Percentiles rank a stretch among this genome's conserved stretches.
Conservation (phyloP, 2,888 invertebrate genomes). For the Cantharis lateralis region DNA sequence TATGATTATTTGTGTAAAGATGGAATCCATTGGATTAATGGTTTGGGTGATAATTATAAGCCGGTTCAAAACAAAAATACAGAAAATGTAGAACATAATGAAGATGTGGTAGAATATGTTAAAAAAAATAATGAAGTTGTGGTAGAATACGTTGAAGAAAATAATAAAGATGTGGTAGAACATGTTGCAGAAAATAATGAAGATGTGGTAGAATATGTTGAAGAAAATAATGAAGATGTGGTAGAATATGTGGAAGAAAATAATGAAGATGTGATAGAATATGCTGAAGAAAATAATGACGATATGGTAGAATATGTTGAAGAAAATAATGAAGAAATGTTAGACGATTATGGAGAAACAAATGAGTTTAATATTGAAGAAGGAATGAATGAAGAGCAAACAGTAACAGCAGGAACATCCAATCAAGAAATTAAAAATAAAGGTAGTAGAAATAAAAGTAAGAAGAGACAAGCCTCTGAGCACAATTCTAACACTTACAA, state of each 20-base stretch:
- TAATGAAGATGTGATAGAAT: neutral
- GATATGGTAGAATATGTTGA: neutral
- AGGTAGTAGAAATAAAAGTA: neutral
- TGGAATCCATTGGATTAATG: neutral
- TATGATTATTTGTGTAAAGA: neutral
- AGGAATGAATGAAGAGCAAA: neutral
- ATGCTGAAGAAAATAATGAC: too few relatives aligned
- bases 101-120: neutral
- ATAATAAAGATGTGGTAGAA: neutral
- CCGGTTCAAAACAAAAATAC: neutral
- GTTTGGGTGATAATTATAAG: conserved; percentile 7
- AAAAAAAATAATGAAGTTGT: neutral
- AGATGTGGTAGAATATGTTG: neutral
- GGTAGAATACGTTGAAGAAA: neutral
- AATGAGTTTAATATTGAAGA: neutral
- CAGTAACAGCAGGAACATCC: neutral
- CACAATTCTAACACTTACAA: neutral
- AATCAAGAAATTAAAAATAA: neutral
- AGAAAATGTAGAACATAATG: neutral
- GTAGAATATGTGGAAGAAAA: neutral
- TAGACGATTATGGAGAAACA: neutral
- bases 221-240: neutral
- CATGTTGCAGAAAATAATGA: neutral
- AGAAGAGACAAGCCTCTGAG: neutral
- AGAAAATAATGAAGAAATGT: too few relatives aligned